These are phyloP conservation scores for Alca torda DNA, from an alignment of 2,797 vertebrate species.

Conservation along the genomic window DNA sequence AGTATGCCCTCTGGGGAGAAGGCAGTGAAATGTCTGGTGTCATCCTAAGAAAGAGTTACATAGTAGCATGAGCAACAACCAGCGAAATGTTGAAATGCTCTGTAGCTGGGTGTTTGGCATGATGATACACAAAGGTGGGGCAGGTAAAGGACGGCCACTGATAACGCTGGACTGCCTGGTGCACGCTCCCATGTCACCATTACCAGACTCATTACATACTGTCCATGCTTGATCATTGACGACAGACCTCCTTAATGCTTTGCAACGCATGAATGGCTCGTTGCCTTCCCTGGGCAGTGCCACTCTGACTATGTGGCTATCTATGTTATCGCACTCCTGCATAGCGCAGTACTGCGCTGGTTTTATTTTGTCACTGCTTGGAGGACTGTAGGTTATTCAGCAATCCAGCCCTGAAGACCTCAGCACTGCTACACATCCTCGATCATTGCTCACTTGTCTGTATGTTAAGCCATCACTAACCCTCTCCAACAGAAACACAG, in stretches of 20 bases:
- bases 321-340: background rate
- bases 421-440: background rate
- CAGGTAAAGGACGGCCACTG: constrained; percentile 15
- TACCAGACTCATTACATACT: background rate
- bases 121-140: constrained; percentile 18
- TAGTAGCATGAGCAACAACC: background rate
- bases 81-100: constrained; percentile 1
- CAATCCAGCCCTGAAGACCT: background rate
- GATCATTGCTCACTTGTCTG: background rate
- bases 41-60: background rate
- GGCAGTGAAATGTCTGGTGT: background rate
- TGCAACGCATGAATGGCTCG: background rate
- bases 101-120: background rate
- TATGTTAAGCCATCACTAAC: background rate
- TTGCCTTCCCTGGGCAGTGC: background rate
- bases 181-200: background rate
- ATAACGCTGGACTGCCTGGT: background rate
- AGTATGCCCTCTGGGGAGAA: background rate
- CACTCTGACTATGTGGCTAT: background rate
- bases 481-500: background rate
- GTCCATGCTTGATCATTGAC: background rate
- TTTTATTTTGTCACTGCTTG: background rate
- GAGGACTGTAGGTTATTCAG: background rate
- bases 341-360: background rate
- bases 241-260: background rate